A percentile compares a stretch with the other conserved stretches of the same genome.
phyloP scores from a whole-genome alignment of 2,113 vertebrate genomes.

The Oxyruncus cristatus region DNA sequence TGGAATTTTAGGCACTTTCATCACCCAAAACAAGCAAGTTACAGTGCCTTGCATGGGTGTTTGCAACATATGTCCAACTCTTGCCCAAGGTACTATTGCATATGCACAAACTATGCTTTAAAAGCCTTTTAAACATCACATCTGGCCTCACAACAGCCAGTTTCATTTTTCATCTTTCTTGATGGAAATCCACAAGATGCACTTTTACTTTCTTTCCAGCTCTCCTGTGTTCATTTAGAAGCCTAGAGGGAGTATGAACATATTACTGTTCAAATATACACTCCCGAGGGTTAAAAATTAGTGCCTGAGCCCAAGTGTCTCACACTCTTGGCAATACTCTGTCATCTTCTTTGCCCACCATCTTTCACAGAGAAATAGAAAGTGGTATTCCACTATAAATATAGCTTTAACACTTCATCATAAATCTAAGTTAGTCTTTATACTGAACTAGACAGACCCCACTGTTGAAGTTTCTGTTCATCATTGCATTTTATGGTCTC shows the following conservation, averaged over 20 bases:
- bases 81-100: not conserved
- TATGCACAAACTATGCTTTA: not conserved
- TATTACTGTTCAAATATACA: not conserved
- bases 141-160: not conserved
- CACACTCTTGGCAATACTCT: not conserved
- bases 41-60: not conserved
- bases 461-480: not conserved
- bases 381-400: not conserved
- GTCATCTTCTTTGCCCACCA: not conserved
- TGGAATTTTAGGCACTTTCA: not conserved
- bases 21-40: not conserved
- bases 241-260: not conserved
- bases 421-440: not conserved
- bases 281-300: not conserved
- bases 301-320: not conserved
- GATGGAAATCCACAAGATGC: not conserved
- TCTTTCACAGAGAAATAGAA: not conserved
- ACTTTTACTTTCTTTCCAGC: not conserved
- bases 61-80: fast-evolving
- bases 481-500: not conserved
- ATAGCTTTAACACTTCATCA: not conserved
- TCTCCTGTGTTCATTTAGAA: not conserved
- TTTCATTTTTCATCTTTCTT: not conserved
- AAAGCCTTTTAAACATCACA: not conserved
- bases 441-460: not conserved